Evolutionary conservation across 2,113 vertebrate genomes (phyloP).

Genomic region (Vulpes ferrilata): DNA sequence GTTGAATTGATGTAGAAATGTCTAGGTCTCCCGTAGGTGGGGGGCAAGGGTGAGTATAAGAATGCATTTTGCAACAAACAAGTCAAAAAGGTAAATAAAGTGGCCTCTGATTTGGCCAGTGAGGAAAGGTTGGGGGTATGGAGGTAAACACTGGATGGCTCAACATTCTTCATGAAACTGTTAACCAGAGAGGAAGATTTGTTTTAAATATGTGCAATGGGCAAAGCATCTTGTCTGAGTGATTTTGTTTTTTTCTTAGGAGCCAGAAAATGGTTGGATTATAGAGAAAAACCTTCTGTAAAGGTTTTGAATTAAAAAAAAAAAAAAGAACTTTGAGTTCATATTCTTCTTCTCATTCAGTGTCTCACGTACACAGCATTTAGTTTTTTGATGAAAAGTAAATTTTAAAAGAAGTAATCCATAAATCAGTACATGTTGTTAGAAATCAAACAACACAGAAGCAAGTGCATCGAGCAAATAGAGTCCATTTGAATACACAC

Average conservation of each 20-base stretch:
- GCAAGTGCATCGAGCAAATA: neutral
- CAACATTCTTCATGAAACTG: neutral
- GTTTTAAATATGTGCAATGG: neutral
- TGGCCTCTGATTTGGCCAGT: neutral
- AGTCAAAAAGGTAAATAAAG: neutral
- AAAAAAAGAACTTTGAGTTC: neutral
- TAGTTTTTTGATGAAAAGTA: constrained; percentile 26
- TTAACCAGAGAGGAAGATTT: neutral
- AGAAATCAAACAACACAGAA: neutral
- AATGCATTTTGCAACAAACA: neutral
- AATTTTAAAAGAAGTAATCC: neutral
- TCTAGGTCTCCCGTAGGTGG: neutral
- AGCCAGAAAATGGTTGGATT: neutral
- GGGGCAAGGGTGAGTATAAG: neutral
- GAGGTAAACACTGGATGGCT: neutral
- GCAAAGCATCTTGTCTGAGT: neutral
- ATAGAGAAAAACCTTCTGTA: neutral
- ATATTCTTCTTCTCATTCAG: neutral
- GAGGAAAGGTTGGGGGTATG: neutral
- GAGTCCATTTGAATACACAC: neutral
- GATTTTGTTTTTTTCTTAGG: neutral
- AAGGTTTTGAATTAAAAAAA: neutral
- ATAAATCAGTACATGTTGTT: neutral
- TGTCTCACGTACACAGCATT: neutral
- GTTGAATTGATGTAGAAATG: neutral